A percentile compares a stretch with the other conserved stretches of the same genome.
These are phyloP conservation scores for Calidris pygmaea DNA, from an alignment of 2,113 vertebrate genomes.

Conservation along the genomic window DNA sequence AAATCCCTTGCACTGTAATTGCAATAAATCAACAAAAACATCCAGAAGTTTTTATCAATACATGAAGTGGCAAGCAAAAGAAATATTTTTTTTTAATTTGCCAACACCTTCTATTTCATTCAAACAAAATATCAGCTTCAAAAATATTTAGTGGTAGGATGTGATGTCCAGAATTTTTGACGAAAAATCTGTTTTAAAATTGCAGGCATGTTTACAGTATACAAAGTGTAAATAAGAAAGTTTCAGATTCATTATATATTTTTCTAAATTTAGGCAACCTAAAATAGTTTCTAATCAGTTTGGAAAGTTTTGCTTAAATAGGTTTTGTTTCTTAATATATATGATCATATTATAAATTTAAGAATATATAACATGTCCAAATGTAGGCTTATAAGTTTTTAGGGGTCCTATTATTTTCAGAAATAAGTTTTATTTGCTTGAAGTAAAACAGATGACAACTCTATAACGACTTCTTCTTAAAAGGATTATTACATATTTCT, in stretches of 20 bases:
- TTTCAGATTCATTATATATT: neutral
- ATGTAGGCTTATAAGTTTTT: rapidly evolving
- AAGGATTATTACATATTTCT: neutral
- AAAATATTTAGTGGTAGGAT: neutral
- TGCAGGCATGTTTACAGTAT: neutral
- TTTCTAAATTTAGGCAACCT: neutral
- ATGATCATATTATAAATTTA: neutral
- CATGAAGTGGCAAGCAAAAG: neutral
- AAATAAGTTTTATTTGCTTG: neutral
- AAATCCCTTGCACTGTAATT: neutral
- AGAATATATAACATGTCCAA: neutral
- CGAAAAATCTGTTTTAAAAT: neutral
- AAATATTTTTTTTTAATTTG: neutral
- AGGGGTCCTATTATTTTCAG: neutral
- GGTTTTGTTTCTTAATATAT: neutral
- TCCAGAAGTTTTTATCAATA: neutral
- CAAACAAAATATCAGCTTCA: neutral
- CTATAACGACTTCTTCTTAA: neutral
- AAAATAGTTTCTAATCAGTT: neutral
- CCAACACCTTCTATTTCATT: neutral
- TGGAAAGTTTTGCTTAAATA: neutral
- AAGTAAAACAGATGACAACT: neutral
- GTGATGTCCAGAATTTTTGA: neutral
- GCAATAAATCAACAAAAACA: neutral
- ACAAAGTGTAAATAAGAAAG: neutral